phyloP scores from a whole-genome alignment of 2,888 invertebrate genomes.

The Drosophila mulleri region DNA sequence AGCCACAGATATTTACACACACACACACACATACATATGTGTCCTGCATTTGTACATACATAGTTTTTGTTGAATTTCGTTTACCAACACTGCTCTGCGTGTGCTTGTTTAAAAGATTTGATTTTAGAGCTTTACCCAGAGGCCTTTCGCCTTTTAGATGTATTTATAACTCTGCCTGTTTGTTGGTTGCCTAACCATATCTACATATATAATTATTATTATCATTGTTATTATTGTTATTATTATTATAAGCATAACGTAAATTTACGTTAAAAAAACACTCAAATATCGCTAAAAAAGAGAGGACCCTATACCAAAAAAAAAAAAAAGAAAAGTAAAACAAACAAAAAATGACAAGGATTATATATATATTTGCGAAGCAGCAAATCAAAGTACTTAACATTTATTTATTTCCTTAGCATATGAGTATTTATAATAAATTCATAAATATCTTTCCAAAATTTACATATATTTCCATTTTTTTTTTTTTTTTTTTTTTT shows the following conservation, averaged over 20 bases:
- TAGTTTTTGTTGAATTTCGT: conserved; percentile 49
- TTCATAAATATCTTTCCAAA: conserved; percentile 15
- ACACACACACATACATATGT: conserved; percentile 20
- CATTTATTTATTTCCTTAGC: conserved; percentile 41
- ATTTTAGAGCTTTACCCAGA: conserved; percentile 19
- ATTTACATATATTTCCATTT: conserved; percentile 1
- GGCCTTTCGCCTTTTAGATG: conserved; percentile 56
- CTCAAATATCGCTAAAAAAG: conserved; percentile 59
- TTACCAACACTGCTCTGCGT: conserved; percentile 62
- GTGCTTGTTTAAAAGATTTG: conserved; percentile 62
- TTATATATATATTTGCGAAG: conserved; percentile 43
- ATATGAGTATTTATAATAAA: conserved; percentile 39
- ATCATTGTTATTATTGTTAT: conserved; percentile 1
- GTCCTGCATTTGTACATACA: conserved; percentile 55
- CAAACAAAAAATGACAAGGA: conserved; percentile 36
- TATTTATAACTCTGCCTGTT: conserved; percentile 64
- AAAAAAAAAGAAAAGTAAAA: not conserved
- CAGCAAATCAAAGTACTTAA: conserved; percentile 46
- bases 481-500: conserved; percentile 32
- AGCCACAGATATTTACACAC: conserved; percentile 14
- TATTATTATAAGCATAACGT: conserved; percentile 45
- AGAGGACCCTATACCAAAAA: conserved; percentile 77
- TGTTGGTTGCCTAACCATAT: conserved; percentile 43
- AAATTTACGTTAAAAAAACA: conserved; percentile 43
- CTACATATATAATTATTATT: conserved; percentile 7